A percentile compares a stretch with the other conserved stretches of the same genome.
phyloP scores from a whole-genome alignment of 2,888 invertebrate species.

The Drosophila pseudotakahashii region DNA sequence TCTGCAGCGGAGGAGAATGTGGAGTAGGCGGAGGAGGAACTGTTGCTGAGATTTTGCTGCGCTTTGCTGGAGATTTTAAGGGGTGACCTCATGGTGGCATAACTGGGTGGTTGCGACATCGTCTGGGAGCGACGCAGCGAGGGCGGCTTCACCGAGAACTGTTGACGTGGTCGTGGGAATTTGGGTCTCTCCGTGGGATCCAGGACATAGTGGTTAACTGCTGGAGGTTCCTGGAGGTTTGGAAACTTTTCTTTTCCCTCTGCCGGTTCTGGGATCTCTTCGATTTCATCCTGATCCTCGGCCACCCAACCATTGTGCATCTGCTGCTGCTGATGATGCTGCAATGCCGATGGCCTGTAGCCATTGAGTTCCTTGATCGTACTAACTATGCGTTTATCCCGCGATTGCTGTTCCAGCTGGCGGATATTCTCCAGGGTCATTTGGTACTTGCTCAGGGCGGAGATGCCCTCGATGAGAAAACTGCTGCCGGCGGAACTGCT shows the following conservation, averaged over 20 bases:
- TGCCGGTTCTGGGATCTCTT: constrained; percentile 1
- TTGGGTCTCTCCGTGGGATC: constrained; percentile 78
- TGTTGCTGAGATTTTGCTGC: constrained; percentile 49
- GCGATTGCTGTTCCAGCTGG: constrained; percentile 84
- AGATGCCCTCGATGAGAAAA: constrained; percentile 81
- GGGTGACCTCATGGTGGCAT: constrained; percentile 53
- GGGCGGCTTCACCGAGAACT: constrained; percentile 77
- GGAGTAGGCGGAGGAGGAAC: constrained; percentile 65
- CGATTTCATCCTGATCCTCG: constrained; percentile 52
- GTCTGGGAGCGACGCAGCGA: constrained; percentile 83
- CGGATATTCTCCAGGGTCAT: constrained; percentile 85
- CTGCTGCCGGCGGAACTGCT: constrained; percentile 56
- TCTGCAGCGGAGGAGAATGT: constrained; percentile 59
- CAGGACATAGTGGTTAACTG: constrained; percentile 78
- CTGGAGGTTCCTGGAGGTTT: not conserved
- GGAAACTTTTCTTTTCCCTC: constrained; percentile 23
- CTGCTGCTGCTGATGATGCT: constrained; percentile 86
- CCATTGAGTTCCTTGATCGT: constrained; percentile 88
- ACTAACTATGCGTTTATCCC: constrained; percentile 83
- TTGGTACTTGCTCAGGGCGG: constrained; percentile 87
- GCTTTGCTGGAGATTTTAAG: constrained; percentile 18
- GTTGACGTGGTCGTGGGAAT: constrained; percentile 80
- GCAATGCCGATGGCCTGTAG: constrained; percentile 86
- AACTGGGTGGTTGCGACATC: constrained; percentile 66
- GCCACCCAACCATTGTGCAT: constrained; percentile 86